Percentiles rank a stretch among this genome's conserved stretches.
Evolutionary conservation across 2,888 invertebrate species (phyloP).

Genomic region (Cheiracanthium punctorium): DNA sequence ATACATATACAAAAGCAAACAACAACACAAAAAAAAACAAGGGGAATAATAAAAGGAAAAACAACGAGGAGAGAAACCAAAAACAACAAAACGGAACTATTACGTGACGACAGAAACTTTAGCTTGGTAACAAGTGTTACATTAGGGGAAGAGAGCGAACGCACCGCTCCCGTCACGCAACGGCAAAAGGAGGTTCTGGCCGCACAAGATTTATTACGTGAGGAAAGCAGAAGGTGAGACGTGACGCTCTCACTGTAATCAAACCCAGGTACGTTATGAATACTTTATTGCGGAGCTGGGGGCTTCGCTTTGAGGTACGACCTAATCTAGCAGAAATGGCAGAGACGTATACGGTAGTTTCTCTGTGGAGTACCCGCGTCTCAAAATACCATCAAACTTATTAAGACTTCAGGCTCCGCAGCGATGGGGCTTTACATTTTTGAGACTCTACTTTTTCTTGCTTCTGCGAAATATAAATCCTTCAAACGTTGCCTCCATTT

Average conservation of each 20-base stretch:
- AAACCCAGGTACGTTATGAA: conserved; percentile 70
- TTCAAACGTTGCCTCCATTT: conserved; percentile 56
- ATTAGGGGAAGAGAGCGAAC: conserved; percentile 43
- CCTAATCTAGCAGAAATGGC: conserved; percentile 68
- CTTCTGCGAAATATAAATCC: conserved; percentile 64
- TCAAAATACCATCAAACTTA: conserved; percentile 70
- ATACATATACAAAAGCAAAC: not conserved
- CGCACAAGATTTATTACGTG: conserved; percentile 67
- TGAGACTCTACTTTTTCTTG: conserved; percentile 47
- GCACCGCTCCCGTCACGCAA: conserved; percentile 27
- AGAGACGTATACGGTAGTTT: conserved; percentile 62
- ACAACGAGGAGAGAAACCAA: conserved; percentile 14
- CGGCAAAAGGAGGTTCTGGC: not conserved
- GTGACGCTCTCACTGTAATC: conserved; percentile 64
- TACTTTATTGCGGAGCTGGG: conserved; percentile 61
- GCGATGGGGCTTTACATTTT: conserved; percentile 64
- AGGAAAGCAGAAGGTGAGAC: conserved; percentile 64
- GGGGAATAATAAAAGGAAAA: conserved; percentile 25
- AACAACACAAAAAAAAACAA: conserved; percentile 2
- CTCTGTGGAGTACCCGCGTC: conserved; percentile 29
- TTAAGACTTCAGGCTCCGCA: conserved; percentile 60
- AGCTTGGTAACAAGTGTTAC: conserved; percentile 69
- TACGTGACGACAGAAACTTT: conserved; percentile 69
- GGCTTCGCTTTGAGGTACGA: conserved; percentile 53
- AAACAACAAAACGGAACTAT: conserved; percentile 42